Conservation (phyloP, 2,797 vertebrate species). For the Cynodonichthys magdalenae region DNA sequence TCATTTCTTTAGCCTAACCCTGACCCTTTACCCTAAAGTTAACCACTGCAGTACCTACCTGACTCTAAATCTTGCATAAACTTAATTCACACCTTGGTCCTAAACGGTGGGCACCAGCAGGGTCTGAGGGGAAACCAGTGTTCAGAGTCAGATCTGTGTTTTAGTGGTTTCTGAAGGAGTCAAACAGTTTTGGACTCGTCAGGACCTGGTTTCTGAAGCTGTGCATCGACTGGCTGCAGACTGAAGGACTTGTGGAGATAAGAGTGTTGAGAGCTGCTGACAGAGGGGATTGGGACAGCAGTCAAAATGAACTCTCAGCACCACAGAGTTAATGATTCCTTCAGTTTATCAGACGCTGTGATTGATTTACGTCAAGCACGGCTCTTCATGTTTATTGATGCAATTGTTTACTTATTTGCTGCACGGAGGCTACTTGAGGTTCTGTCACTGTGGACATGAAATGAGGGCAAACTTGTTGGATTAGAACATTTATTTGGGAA, state of each 20-base stretch:
- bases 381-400: conserved; percentile 89
- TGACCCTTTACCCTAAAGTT: too few species aligned
- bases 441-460: conserved; percentile 31
- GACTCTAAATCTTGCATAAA: too few species aligned
- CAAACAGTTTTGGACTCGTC: conserved; percentile 11
- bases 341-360: conserved; percentile 83
- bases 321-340: conserved; percentile 85
- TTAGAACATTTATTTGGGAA: not conserved
- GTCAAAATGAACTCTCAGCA: conserved; percentile 83
- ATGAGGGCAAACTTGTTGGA: conserved; percentile 25
- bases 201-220: conserved; percentile 45
- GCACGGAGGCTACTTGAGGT: conserved; percentile 67
- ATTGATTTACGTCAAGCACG: conserved; percentile 86
- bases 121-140: conserved; percentile 1
- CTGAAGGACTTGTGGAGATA: conserved; percentile 67
- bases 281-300: conserved; percentile 64
- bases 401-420: conserved; percentile 92
- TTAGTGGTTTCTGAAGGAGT: too few species aligned
- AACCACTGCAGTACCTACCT: too few species aligned
- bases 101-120: too few species aligned
- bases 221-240: conserved; percentile 60
- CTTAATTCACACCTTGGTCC: too few species aligned
- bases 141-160: too few species aligned
- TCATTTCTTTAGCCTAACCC: too few species aligned
- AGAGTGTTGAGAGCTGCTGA: conserved; percentile 72